Percentiles rank a stretch among this genome's conserved stretches.
Conservation (phyloP, 1,140 invertebrate species). For the Atta colombica region DNA sequence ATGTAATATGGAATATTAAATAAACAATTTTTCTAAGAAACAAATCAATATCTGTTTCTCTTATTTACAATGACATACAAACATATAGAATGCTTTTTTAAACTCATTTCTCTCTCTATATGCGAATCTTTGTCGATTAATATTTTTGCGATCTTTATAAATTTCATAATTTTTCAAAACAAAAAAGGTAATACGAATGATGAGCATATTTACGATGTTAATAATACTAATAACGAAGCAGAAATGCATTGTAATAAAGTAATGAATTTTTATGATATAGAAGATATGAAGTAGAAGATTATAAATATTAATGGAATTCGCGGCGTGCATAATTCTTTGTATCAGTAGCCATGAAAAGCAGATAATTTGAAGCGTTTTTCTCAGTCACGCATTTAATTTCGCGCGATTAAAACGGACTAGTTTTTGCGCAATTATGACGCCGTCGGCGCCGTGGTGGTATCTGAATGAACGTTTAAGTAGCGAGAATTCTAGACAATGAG, state of each 20-base stretch:
- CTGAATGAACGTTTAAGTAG: constrained; percentile 48
- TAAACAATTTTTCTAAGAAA: not conserved
- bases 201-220: not conserved
- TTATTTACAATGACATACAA: not conserved
- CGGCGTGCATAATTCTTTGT: constrained; percentile 26
- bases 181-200: not conserved
- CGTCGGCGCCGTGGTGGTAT: constrained; percentile 17
- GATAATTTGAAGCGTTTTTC: constrained; percentile 43
- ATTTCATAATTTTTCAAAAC: constrained; percentile 17
- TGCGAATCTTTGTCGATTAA: not conserved
- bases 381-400: constrained; percentile 54
- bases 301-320: constrained; percentile 48
- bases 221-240: constrained; percentile 2
- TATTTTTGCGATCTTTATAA: constrained; percentile 1
- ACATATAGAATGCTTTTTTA: not conserved
- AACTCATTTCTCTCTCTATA: not conserved
- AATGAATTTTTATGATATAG: constrained; percentile 41
- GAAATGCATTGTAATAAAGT: constrained; percentile 26
- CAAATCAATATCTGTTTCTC: not conserved
- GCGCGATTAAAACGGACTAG: constrained; percentile 41
- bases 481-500: constrained; percentile 53
- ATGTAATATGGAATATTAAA: not conserved
- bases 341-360: constrained; percentile 10
- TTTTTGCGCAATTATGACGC: constrained; percentile 50
- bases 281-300: constrained; percentile 17